Conservation (phyloP, 1,140 invertebrate genomes). For the Contarinia nasturtii region DNA sequence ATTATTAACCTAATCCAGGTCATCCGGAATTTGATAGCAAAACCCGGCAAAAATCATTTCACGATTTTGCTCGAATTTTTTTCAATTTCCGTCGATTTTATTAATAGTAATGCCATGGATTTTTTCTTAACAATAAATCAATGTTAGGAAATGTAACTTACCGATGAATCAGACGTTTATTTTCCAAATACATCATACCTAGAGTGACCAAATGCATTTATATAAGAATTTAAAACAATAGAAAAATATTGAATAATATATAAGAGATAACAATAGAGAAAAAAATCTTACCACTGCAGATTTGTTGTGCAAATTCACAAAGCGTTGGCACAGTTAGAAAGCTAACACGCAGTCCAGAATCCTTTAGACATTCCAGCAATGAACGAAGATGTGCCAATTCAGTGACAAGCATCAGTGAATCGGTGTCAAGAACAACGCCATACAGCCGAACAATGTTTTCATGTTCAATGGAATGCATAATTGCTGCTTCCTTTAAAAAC, state of each 20-base stretch:
- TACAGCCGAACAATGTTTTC: constrained; percentile 92
- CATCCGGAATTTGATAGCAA: too few relatives aligned
- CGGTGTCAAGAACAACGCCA: constrained; percentile 89
- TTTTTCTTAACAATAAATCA: too few relatives aligned
- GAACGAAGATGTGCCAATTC: constrained; percentile 90
- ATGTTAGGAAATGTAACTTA: constrained; percentile 13
- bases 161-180: constrained; percentile 82
- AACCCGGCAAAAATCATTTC: too few relatives aligned
- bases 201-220: too few relatives aligned
- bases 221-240: too few relatives aligned
- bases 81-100: too few relatives aligned
- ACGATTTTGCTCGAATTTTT: too few relatives aligned
- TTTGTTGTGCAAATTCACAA: constrained; percentile 84
- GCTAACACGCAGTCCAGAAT: constrained; percentile 65
- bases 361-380: constrained; percentile 86
- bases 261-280: constrained; percentile 92
- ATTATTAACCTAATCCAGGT: too few relatives aligned
- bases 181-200: constrained; percentile 42
- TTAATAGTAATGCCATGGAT: too few relatives aligned
- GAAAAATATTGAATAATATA: too few relatives aligned
- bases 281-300: constrained; percentile 93
- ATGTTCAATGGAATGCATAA: constrained; percentile 95
- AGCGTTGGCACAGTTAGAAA: constrained; percentile 69
- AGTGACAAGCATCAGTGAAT: constrained; percentile 88
- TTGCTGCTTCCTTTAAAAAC: constrained; percentile 93